A percentile compares a stretch with the other conserved stretches of the same genome.
These are phyloP conservation scores for Coptotermes formosanus DNA, from an alignment of 1,140 invertebrate species.

Conservation along the genomic window DNA sequence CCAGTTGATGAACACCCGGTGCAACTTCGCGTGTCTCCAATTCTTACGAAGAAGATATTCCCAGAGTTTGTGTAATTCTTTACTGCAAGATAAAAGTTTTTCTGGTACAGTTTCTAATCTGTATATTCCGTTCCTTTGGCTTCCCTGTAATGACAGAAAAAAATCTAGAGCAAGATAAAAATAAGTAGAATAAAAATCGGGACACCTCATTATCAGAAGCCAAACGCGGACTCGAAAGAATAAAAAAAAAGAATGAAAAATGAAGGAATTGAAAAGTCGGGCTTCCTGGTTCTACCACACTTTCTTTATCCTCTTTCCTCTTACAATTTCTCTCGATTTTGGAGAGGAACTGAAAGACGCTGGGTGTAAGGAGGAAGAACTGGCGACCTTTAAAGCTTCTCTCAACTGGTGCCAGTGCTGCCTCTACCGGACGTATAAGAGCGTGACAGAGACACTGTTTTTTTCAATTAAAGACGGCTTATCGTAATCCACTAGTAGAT, in stretches of 20 bases:
- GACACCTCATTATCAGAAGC: slow-evolving; percentile 13
- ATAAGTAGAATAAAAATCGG: neutral
- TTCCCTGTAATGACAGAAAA: neutral
- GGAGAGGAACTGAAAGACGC: neutral
- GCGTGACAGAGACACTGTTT: neutral
- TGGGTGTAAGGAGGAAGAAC: neutral
- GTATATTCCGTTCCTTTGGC: neutral
- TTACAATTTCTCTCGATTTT: neutral
- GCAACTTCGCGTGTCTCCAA: neutral
- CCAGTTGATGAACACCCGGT: neutral
- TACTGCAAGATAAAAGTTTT: neutral
- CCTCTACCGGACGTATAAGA: neutral
- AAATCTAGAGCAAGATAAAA: neutral
- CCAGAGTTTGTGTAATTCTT: neutral
- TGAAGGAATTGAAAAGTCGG: neutral
- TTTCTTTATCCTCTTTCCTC: neutral
- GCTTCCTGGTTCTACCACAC: neutral
- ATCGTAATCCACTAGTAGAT: neutral
- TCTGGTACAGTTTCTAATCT: neutral
- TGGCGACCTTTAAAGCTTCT: neutral
- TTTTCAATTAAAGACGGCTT: slow-evolving; percentile 10
- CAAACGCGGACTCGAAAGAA: neutral
- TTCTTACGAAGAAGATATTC: neutral
- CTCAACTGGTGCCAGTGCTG: neutral
- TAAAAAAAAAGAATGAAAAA: neutral